phyloP scores from a whole-genome alignment of 2,797 vertebrate genomes.

The Pangasius larnaudii region DNA sequence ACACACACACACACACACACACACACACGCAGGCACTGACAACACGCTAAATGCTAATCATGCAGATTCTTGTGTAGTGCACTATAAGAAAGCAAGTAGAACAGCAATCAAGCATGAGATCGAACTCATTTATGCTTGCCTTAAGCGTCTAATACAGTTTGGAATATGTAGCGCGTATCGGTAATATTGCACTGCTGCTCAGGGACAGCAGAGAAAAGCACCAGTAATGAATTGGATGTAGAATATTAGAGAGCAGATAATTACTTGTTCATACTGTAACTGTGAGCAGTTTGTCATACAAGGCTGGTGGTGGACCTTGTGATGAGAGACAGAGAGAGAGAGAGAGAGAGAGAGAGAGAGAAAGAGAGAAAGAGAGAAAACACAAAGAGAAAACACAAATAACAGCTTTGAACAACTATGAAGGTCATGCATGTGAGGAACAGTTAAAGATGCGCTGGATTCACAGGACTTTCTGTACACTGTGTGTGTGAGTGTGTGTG shows the following conservation, averaged over 20 bases:
- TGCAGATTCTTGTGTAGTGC: slow-evolving; percentile 27
- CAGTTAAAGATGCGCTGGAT: slow-evolving; percentile 34
- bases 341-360: slow-evolving; percentile 30
- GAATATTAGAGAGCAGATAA: slow-evolving; percentile 47
- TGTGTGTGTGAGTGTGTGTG: slow-evolving; percentile 7
- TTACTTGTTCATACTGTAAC: slow-evolving; percentile 63
- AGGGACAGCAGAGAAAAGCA: slow-evolving; percentile 12
- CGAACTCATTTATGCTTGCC: slow-evolving; percentile 19
- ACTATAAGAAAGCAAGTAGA: slow-evolving; percentile 21
- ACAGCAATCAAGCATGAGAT: slow-evolving; percentile 30
- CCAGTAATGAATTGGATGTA: slow-evolving; percentile 36
- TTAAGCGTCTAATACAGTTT: slow-evolving; percentile 11
- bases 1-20: neutral
- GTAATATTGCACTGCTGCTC: slow-evolving; percentile 22
- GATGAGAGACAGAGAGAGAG: slow-evolving; percentile 51
- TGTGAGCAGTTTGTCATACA: slow-evolving; percentile 63
- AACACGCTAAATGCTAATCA: slow-evolving; percentile 24
- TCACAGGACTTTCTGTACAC: slow-evolving; percentile 13
- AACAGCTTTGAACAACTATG: slow-evolving; percentile 49
- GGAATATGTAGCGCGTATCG: neutral
- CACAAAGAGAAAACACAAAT: slow-evolving; percentile 42
- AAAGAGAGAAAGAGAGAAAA: slow-evolving; percentile 32
- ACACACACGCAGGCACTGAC: slow-evolving; percentile 6
- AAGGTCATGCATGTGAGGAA: slow-evolving; percentile 40
- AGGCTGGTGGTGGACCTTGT: slow-evolving; percentile 59